Conservation (phyloP, 2,888 invertebrate species). For the Sialis lutaria region DNA sequence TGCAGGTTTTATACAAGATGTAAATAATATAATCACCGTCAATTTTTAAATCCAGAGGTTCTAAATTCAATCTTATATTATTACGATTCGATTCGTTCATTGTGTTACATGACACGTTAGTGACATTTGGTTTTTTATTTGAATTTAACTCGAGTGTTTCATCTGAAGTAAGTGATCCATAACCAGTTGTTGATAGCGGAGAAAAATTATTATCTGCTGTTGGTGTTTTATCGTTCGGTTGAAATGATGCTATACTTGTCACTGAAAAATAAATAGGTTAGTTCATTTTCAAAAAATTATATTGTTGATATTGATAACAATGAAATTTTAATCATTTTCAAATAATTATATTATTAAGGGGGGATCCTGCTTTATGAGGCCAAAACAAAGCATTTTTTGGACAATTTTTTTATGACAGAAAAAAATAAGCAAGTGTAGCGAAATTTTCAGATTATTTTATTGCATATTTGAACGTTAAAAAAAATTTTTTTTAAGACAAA, state of each 20-base stretch:
- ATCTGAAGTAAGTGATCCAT: neutral
- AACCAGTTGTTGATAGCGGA: slow-evolving; percentile 11
- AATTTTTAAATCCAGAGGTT: slow-evolving; percentile 24
- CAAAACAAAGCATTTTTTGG: no score
- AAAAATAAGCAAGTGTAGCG: no score
- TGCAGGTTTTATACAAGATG: neutral
- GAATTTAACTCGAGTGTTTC: neutral
- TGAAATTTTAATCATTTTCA: no score
- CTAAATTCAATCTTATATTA: slow-evolving; percentile 20
- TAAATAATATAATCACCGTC: neutral
- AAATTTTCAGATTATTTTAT: no score
- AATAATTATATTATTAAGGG: no score
- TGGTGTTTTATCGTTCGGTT: slow-evolving; percentile 27
- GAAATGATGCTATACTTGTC: slow-evolving; percentile 26
- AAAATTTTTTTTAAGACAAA: no score
- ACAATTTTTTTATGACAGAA: no score
- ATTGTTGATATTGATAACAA: no score
- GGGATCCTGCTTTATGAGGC: no score
- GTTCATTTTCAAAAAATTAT: neutral
- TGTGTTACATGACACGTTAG: neutral
- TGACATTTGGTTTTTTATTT: neutral
- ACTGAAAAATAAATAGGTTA: slow-evolving; percentile 16
- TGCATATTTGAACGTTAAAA: no score
- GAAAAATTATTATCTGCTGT: slow-evolving; percentile 22
- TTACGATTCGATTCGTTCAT: slow-evolving; percentile 7